A percentile compares a stretch with the other conserved stretches of the same genome.
These are phyloP conservation scores for Lutjanus erythropterus DNA, from an alignment of 2,113 vertebrate genomes.

Conservation along the genomic window DNA sequence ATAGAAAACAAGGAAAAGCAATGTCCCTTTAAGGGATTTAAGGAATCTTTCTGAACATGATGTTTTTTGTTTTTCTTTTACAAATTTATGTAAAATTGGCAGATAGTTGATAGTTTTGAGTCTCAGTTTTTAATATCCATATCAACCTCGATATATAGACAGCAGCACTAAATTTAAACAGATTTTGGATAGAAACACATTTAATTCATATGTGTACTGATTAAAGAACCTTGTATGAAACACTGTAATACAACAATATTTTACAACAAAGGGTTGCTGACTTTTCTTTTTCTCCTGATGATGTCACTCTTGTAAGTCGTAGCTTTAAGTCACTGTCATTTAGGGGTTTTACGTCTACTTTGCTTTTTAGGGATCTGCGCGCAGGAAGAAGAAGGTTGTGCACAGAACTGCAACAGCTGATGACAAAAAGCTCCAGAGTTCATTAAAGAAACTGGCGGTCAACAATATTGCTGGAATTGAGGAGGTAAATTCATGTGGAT, in stretches of 20 bases:
- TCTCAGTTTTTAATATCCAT: not conserved
- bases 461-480: constrained; percentile 99
- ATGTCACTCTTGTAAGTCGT: not conserved
- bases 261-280: not conserved
- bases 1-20: too few species aligned
- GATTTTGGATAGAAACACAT: not conserved
- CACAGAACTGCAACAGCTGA: constrained; percentile 98
- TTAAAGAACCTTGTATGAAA: not conserved
- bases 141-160: not conserved
- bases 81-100: not conserved
- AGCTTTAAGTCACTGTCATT: not conserved
- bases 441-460: constrained; percentile 96
- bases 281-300: not conserved
- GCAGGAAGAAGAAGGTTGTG: constrained; percentile 99
- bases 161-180: not conserved
- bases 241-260: not conserved
- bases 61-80: not conserved
- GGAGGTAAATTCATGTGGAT: constrained; percentile 85
- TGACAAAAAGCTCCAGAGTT: constrained; percentile 98
- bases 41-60: not conserved
- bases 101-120: not conserved
- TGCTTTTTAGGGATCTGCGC: constrained; percentile 90
- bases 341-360: not conserved
- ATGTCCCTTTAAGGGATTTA: too few species aligned
- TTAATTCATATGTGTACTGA: not conserved